These are phyloP conservation scores for Heliconius sara DNA, from an alignment of 2,888 invertebrate genomes.

Conservation along the genomic window DNA sequence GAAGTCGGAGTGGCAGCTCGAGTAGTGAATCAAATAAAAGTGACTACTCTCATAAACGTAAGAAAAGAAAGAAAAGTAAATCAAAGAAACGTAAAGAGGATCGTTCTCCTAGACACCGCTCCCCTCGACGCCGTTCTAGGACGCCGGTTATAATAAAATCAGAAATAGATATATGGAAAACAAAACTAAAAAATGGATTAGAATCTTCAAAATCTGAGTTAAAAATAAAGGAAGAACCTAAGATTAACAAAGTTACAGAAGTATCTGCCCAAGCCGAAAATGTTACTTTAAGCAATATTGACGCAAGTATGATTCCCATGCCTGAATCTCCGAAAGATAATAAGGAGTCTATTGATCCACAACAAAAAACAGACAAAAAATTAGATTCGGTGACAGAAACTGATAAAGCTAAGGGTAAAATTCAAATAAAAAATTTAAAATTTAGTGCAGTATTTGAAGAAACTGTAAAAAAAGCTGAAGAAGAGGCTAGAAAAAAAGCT, in stretches of 20 bases:
- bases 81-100: conserved; percentile 65
- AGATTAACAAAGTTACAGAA: conserved; percentile 53
- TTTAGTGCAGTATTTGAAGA: conserved; percentile 87
- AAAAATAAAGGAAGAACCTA: conserved; percentile 54
- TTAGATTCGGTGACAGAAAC: conserved; percentile 59
- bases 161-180: conserved; percentile 43
- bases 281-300: conserved; percentile 55
- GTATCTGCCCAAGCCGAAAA: conserved; percentile 60
- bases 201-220: conserved; percentile 16
- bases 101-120: conserved; percentile 58
- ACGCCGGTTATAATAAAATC: conserved; percentile 56
- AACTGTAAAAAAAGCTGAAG: conserved; percentile 86
- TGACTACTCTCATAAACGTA: conserved; percentile 82
- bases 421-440: conserved; percentile 87
- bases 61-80: conserved; percentile 84
- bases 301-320: conserved; percentile 71
- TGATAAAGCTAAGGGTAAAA: conserved; percentile 82
- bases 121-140: conserved; percentile 57
- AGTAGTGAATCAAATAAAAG: conserved; percentile 69
- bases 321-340: conserved; percentile 70
- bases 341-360: conserved; percentile 56
- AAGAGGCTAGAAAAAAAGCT: conserved; percentile 84
- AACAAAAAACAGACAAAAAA: conserved; percentile 63
- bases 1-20: conserved; percentile 71
- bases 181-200: conserved; percentile 40